Conservation (phyloP, 2,113 vertebrate species). For the Nothocercus julius region DNA sequence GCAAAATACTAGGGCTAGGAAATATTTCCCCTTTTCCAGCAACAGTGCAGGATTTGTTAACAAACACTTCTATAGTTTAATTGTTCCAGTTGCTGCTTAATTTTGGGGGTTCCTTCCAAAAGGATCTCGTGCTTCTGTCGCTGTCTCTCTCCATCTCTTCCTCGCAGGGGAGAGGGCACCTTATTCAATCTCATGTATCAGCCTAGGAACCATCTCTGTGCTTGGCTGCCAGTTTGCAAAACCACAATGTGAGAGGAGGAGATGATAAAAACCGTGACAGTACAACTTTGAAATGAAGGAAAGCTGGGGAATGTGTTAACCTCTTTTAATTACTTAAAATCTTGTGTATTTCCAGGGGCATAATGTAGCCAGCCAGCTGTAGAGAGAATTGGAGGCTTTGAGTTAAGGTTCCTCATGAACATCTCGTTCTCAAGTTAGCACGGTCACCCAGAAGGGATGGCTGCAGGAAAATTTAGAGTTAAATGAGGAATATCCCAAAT, state of each 20-base stretch:
- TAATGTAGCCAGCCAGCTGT: background rate
- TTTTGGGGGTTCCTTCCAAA: background rate
- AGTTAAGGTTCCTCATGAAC: background rate
- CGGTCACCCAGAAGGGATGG: background rate
- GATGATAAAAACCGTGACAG: background rate
- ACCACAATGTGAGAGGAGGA: background rate
- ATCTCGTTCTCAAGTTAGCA: background rate
- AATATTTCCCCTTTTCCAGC: background rate
- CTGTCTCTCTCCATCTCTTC: background rate
- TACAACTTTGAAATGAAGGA: background rate
- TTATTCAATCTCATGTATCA: conserved; percentile 1
- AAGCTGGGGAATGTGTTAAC: background rate
- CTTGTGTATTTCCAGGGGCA: background rate
- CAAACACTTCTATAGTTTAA: background rate
- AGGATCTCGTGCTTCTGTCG: background rate
- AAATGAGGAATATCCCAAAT: background rate
- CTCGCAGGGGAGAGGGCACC: background rate
- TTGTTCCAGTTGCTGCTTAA: background rate
- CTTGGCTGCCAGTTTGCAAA: background rate
- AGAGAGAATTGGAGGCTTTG: background rate
- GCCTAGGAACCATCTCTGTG: background rate
- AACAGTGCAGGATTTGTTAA: background rate
- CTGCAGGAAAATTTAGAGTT: background rate
- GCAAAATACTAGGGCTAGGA: background rate
- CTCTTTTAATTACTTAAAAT: background rate